Conservation (phyloP, 53 echinoderm and acorn worm species). For the Echinarachnius parma region DNA sequence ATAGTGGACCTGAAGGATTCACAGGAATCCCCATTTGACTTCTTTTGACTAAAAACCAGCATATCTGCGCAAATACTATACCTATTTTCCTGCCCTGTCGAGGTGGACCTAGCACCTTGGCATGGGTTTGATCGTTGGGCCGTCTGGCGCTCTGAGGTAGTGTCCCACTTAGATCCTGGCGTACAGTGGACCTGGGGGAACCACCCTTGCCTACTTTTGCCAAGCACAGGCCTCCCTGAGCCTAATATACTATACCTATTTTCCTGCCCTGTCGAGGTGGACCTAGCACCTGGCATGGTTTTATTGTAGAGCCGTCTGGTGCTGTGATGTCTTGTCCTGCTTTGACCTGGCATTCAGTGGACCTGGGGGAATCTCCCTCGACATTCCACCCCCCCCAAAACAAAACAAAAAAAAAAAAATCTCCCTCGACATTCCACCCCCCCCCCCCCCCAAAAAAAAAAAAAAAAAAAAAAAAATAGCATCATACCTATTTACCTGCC, state of each 20-base stretch:
- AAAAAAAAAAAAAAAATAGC: no score
- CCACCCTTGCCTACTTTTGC: slow-evolving; percentile 38
- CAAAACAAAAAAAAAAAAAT: no score
- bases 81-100: slow-evolving; percentile 79
- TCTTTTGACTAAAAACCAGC: no score
- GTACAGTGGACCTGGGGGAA: slow-evolving; percentile 71
- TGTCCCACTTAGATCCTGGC: slow-evolving; percentile 58
- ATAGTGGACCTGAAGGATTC: no score
- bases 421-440: no score
- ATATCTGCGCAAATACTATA: no score
- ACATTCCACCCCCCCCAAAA: no score
- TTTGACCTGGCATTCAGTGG: slow-evolving; percentile 67
- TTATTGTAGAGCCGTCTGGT: slow-evolving; percentile 53
- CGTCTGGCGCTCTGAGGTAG: slow-evolving; percentile 47
- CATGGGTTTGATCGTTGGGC: slow-evolving; percentile 51
- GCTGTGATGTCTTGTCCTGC: slow-evolving; percentile 53
- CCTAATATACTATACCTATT: slow-evolving; percentile 57
- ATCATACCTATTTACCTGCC: no score
- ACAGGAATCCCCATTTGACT: no score
- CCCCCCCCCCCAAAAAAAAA: no score
- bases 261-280: slow-evolving; percentile 71
- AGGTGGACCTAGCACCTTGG: slow-evolving; percentile 63
- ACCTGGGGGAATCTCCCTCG: slow-evolving; percentile 60
- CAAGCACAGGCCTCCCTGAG: neutral
- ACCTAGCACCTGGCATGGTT: slow-evolving; percentile 61